These are phyloP conservation scores for Sparidentex hasta DNA, from an alignment of 2,797 vertebrate genomes.

Conservation along the genomic window DNA sequence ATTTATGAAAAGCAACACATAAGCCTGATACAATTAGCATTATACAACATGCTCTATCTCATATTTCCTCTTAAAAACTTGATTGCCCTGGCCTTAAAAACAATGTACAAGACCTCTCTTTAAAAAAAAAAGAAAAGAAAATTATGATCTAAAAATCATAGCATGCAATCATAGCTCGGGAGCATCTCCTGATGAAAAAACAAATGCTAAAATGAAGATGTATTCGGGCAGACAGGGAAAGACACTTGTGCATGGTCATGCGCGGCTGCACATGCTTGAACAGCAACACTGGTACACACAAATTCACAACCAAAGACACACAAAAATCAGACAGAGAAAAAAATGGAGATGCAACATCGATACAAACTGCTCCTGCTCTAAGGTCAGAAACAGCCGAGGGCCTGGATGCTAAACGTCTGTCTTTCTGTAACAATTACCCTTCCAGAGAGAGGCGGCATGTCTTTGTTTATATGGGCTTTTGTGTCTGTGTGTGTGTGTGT, in stretches of 20 bases:
- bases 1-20: conserved; percentile 10
- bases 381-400: conserved; percentile 33
- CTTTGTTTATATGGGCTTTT: conserved; percentile 18
- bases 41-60: too few relatives aligned
- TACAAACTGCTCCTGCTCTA: conserved; percentile 17
- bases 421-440: conserved; percentile 28
- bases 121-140: neutral
- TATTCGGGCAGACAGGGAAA: conserved; percentile 19
- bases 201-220: conserved; percentile 37
- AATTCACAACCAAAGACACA: conserved; percentile 7
- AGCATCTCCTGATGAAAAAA: conserved; percentile 22
- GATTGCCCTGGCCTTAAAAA: neutral
- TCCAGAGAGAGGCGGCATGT: neutral
- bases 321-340: conserved; percentile 25
- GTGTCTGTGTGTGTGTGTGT: neutral
- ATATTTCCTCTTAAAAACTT: neutral
- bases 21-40: too few relatives aligned
- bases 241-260: conserved; percentile 28
- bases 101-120: neutral
- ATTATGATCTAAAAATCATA: conserved; percentile 16
- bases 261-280: conserved; percentile 45
- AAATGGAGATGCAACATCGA: conserved; percentile 17
- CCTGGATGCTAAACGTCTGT: conserved; percentile 35
- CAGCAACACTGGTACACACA: conserved; percentile 28
- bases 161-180: neutral